Percentiles rank a stretch among this genome's conserved stretches.
Evolutionary conservation across 2,888 invertebrate genomes (phyloP).

Genomic region (Diadromus collaris): DNA sequence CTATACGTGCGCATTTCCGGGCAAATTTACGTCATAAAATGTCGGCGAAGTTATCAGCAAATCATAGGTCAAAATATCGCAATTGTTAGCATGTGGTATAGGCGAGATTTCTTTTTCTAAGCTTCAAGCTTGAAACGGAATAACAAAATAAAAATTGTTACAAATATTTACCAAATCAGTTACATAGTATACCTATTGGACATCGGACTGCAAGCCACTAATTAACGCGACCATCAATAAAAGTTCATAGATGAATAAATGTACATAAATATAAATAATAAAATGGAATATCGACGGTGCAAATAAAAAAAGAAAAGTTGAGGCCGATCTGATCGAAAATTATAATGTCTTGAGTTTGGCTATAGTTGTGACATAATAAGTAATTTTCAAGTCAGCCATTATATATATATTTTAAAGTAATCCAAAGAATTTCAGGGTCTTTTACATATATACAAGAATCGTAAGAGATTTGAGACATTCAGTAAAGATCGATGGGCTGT

Average conservation of each 20-base stretch:
- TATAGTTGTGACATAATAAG: background rate
- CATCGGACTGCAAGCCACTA: background rate
- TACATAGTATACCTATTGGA: too few species aligned
- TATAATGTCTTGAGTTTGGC: background rate
- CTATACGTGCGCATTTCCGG: background rate
- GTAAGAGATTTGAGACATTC: constrained; percentile 62
- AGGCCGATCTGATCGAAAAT: background rate
- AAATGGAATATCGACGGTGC: background rate
- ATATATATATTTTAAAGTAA: constrained; percentile 57
- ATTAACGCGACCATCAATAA: background rate
- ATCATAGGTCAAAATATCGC: background rate
- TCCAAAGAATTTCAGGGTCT: constrained; percentile 60
- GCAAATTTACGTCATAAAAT: background rate
- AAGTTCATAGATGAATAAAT: background rate
- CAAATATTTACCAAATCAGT: background rate
- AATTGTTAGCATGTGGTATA: background rate
- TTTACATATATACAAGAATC: constrained; percentile 68
- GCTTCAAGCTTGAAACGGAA: background rate
- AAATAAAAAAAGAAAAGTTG: background rate
- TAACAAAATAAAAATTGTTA: background rate
- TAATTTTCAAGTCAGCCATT: constrained; percentile 40
- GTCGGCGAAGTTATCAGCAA: background rate
- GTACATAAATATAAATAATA: background rate
- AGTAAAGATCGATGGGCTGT: constrained; percentile 47
- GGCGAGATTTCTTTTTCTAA: background rate